A percentile compares a stretch with the other conserved stretches of the same genome.
Evolutionary conservation across 2,113 vertebrate genomes (phyloP).

Genomic region (Pelvicachromis taeniatus): DNA sequence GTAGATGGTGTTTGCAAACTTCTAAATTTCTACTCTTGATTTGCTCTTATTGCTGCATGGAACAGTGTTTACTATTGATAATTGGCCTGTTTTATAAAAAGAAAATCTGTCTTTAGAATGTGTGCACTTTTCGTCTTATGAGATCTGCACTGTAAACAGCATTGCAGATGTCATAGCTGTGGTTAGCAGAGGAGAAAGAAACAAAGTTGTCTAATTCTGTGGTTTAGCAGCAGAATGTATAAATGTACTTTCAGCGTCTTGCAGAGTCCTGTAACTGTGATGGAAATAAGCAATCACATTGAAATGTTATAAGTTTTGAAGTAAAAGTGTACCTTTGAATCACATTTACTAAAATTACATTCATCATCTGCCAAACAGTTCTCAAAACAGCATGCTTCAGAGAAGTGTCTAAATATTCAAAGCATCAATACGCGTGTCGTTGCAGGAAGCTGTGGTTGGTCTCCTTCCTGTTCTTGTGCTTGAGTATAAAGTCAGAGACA

Average conservation of each 20-base stretch:
- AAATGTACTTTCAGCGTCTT: not conserved
- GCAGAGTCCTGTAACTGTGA: not conserved
- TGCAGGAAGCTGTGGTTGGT: slow-evolving; percentile 73
- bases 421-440: slow-evolving; percentile 32
- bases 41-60: not conserved
- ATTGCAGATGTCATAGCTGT: not conserved
- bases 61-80: not conserved
- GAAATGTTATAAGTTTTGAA: not conserved
- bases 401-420: not conserved
- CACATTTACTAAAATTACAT: not conserved
- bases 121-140: not conserved
- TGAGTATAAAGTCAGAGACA: not conserved
- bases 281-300: not conserved
- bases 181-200: not conserved
- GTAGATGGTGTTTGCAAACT: not conserved
- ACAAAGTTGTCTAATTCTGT: not conserved
- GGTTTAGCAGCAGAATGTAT: not conserved
- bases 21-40: not conserved
- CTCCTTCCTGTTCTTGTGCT: slow-evolving; percentile 63
- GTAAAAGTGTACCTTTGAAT: not conserved
- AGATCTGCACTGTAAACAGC: not conserved
- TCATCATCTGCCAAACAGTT: not conserved
- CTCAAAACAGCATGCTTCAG: not conserved
- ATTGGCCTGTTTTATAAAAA: not conserved
- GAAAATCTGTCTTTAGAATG: not conserved